Evolutionary conservation across 2,113 vertebrate species (phyloP).

Genomic region (Bothrops jararaca): DNA sequence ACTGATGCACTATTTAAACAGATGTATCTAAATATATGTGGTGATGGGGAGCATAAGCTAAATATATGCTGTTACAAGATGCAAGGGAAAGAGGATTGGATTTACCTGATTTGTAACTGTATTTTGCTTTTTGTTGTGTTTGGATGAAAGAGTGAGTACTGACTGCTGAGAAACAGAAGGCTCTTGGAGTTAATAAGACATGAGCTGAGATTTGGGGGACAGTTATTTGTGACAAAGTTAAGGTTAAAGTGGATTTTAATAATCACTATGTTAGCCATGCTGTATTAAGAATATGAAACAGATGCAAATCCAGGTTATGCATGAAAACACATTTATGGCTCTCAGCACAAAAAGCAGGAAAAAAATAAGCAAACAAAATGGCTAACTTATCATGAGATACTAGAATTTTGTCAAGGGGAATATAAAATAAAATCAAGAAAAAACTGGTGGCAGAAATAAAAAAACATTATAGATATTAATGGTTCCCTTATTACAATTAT

Average conservation of each 20-base stretch:
- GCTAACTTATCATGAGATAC: not conserved
- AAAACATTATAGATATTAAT: not conserved
- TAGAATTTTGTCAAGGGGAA: not conserved
- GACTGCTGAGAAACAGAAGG: not conserved
- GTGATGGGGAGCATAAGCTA: too few species aligned
- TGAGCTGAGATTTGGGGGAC: too few species aligned
- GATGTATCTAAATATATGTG: too few species aligned
- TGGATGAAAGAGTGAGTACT: too few species aligned
- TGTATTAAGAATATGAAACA: too few species aligned
- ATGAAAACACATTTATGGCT: not conserved
- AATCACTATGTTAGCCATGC: too few species aligned
- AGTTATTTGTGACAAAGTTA: too few species aligned
- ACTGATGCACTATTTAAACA: not conserved
- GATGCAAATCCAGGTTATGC: not conserved
- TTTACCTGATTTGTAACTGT: too few species aligned
- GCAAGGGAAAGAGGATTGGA: too few species aligned
- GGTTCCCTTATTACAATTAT: not conserved
- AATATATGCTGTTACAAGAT: too few species aligned
- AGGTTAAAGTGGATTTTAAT: too few species aligned
- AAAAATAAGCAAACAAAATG: not conserved
- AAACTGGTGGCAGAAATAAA: not conserved
- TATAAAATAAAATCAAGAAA: not conserved
- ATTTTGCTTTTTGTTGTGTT: too few species aligned
- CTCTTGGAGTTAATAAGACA: not conserved
- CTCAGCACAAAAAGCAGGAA: not conserved